Evolutionary conservation across 2,888 invertebrate genomes (phyloP), one percentile per base, ranked within the genome.

Genomic region (Punctoribates punctum): DNA sequence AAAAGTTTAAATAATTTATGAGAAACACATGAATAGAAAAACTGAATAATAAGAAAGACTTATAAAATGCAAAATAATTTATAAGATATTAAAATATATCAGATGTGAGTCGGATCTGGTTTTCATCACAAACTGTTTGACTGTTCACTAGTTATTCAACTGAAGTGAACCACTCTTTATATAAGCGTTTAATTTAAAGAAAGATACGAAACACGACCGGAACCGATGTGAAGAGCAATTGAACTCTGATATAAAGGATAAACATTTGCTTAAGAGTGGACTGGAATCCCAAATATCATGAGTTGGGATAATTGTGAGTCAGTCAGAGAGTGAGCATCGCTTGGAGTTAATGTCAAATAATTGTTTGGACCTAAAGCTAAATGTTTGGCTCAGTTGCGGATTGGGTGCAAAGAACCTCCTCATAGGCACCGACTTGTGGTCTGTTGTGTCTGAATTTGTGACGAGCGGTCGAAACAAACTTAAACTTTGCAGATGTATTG

Each of bases 401-500:
- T 60, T 60, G 25, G 27, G 60, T 60, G 60, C 60, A 60, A 17
- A 20, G 27, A 11, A 20, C 27, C 60, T 60, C 60, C 23, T 48
- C 48, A 17, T 13, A 48, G 48, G 48, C 23, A 25, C 23, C 11
- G 27, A 60, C 27, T 20, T 65, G 15, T 65, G 65, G 27, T 65
- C 23, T 65, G 65, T 65, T 65, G 65, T 65, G 65, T 65, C 65
- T 65, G 65, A 23, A 34, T 65, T 13, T 23, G 65, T 29, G 29
- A 65, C 65, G 65, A 65, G 25, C n/a, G 65, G 65, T 65, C 65
- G 15, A 57, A 57, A 57, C 57, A 57, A 65, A 65, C 65, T 65
- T 65, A 65, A 13, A 65, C 8, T n/a, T 34, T 65, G 25, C 65
- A 65, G 65, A 65, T 65, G 65, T 65, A 65, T 15, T 29, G 57